A percentile compares a stretch with the other conserved stretches of the same genome.
Conservation (phyloP, 1,140 invertebrate genomes). For the Brachionus koreanus region DNA sequence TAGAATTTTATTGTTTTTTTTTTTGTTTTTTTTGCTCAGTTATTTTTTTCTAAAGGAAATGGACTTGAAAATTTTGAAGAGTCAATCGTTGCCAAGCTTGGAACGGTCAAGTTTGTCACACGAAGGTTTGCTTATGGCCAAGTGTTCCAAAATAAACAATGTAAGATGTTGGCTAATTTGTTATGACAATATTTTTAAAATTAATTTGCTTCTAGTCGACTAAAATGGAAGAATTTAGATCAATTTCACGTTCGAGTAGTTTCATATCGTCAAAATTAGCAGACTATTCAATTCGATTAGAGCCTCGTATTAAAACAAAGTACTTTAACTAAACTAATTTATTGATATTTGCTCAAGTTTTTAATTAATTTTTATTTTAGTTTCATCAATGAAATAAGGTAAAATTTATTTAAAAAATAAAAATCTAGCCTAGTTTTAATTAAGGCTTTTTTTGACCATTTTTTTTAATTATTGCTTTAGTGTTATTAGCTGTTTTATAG, state of each 20-base stretch:
- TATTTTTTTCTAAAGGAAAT: constrained; percentile 25
- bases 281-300: constrained; percentile 15
- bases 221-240: constrained; percentile 30
- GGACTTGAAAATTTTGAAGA: constrained; percentile 25
- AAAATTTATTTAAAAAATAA: neutral
- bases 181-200: neutral
- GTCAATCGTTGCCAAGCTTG: constrained; percentile 40
- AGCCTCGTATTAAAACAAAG: neutral
- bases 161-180: neutral
- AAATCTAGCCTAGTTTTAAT: constrained; percentile 23
- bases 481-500: neutral
- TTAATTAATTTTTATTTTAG: constrained; percentile 2
- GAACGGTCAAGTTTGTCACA: neutral
- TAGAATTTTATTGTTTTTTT: neutral
- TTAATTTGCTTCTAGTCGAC: constrained; percentile 24
- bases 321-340: neutral
- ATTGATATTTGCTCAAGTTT: neutral
- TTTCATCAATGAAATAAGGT: constrained; percentile 26
- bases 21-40: too few relatives aligned
- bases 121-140: constrained; percentile 35
- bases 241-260: constrained; percentile 35
- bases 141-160: constrained; percentile 26
- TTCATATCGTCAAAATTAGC: constrained; percentile 18
- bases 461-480: neutral
- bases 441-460: neutral